Conservation (phyloP, 2,888 invertebrate species). For the Notodonta dromedarius region DNA sequence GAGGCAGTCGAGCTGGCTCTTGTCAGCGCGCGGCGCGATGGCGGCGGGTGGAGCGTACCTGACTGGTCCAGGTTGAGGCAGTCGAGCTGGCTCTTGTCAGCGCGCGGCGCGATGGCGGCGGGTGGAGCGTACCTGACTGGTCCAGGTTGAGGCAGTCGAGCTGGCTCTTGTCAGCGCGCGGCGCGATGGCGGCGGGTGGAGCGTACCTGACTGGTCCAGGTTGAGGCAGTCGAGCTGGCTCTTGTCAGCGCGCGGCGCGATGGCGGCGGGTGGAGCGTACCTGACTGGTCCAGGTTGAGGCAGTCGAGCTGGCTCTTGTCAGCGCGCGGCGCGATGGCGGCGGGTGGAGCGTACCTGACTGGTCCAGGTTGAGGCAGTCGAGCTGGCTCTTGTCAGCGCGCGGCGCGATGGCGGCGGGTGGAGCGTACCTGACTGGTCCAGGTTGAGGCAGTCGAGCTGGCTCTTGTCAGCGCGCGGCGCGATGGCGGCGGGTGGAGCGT, state of each 20-base stretch:
- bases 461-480: slow-evolving; percentile 78
- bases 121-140: slow-evolving; percentile 42
- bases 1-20: slow-evolving; percentile 77
- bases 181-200: slow-evolving; percentile 64
- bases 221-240: slow-evolving; percentile 78
- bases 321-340: slow-evolving; percentile 72
- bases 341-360: slow-evolving; percentile 36
- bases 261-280: slow-evolving; percentile 42
- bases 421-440: slow-evolving; percentile 59
- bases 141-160: slow-evolving; percentile 77
- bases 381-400: slow-evolving; percentile 76
- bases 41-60: slow-evolving; percentile 38
- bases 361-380: slow-evolving; percentile 78
- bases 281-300: slow-evolving; percentile 72
- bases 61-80: slow-evolving; percentile 75
- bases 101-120: slow-evolving; percentile 71
- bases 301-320: slow-evolving; percentile 77
- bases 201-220: slow-evolving; percentile 59
- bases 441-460: slow-evolving; percentile 75
- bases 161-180: slow-evolving; percentile 77
- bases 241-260: slow-evolving; percentile 77
- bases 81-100: slow-evolving; percentile 77
- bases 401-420: slow-evolving; percentile 65
- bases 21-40: slow-evolving; percentile 74
- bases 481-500: slow-evolving; percentile 50